Evolutionary conservation across 2,797 vertebrate species (phyloP).

Genomic region (Gallinago nigripennis): DNA sequence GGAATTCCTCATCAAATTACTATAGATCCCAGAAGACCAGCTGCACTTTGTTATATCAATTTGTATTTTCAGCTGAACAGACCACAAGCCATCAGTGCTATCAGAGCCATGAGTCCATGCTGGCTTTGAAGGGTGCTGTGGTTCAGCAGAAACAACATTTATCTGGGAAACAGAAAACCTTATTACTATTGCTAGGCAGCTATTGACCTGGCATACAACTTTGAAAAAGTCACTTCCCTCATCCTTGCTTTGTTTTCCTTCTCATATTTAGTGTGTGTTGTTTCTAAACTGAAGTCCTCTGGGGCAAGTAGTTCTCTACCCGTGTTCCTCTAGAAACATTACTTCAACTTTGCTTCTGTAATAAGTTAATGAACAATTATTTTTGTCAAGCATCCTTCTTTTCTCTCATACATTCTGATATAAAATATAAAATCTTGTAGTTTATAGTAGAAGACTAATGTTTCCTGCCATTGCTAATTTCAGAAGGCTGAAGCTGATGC

Average conservation of each 20-base stretch:
- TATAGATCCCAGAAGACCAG: slow-evolving; percentile 11
- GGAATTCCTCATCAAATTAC: slow-evolving; percentile 31
- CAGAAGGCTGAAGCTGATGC: not conserved
- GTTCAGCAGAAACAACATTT: not conserved
- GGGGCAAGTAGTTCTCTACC: not conserved
- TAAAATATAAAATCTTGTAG: not conserved
- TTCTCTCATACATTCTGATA: not conserved
- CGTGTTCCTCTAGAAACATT: not conserved
- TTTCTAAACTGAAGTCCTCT: not conserved
- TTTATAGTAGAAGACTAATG: not conserved
- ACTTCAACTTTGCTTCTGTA: not conserved
- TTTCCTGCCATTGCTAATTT: not conserved
- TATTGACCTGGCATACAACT: not conserved
- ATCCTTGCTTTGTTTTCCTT: not conserved
- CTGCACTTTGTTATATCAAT: not conserved
- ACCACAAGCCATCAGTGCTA: not conserved
- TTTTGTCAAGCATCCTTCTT: not conserved
- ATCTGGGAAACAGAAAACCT: not conserved
- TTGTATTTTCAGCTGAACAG: not conserved
- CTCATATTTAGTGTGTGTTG: not conserved
- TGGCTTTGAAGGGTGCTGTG: not conserved
- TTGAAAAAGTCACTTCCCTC: not conserved
- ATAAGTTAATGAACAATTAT: not conserved
- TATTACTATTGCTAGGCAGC: not conserved
- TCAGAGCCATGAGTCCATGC: not conserved